These are phyloP conservation scores for Hydrotaea cyrtoneurina DNA, from an alignment of 2,888 invertebrate species.

Conservation along the genomic window DNA sequence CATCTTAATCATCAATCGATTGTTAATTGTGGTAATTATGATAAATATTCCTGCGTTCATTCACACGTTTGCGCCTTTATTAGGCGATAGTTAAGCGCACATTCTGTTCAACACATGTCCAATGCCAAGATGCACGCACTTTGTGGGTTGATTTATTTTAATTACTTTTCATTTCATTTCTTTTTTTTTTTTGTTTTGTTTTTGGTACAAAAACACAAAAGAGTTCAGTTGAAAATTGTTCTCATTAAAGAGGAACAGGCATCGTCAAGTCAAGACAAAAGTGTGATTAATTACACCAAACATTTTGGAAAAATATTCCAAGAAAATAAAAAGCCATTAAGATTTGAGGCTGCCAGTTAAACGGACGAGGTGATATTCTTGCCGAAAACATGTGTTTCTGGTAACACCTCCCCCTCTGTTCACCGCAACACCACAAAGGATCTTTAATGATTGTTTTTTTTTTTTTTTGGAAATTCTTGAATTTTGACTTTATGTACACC, in stretches of 20 bases:
- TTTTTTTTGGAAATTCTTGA: too few species aligned
- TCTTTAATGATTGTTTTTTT: conserved; percentile 20
- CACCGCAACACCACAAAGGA: not conserved
- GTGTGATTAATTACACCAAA: conserved; percentile 51
- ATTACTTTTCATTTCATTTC: conserved; percentile 48
- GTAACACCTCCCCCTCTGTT: not conserved
- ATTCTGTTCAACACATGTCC: conserved; percentile 24
- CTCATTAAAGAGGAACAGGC: conserved; percentile 53
- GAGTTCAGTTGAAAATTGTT: conserved; percentile 24
- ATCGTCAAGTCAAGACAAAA: conserved; percentile 18
- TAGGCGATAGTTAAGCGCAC: not conserved
- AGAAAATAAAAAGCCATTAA: conserved; percentile 25
- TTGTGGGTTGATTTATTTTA: conserved; percentile 51
- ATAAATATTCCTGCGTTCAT: not conserved
- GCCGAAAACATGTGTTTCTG: conserved; percentile 22
- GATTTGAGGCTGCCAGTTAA: not conserved
- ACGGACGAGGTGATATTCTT: not conserved
- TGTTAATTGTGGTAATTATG: not conserved
- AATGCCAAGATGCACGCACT: not conserved
- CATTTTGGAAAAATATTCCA: conserved; percentile 26
- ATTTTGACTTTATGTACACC: conserved; percentile 1
- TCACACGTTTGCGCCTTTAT: conserved; percentile 1
- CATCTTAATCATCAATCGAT: not conserved
- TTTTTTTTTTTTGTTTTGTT: too few species aligned
- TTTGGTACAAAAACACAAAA: conserved; percentile 1